phyloP scores from a whole-genome alignment of 2,113 vertebrate genomes.

The Vireo altiloquus region DNA sequence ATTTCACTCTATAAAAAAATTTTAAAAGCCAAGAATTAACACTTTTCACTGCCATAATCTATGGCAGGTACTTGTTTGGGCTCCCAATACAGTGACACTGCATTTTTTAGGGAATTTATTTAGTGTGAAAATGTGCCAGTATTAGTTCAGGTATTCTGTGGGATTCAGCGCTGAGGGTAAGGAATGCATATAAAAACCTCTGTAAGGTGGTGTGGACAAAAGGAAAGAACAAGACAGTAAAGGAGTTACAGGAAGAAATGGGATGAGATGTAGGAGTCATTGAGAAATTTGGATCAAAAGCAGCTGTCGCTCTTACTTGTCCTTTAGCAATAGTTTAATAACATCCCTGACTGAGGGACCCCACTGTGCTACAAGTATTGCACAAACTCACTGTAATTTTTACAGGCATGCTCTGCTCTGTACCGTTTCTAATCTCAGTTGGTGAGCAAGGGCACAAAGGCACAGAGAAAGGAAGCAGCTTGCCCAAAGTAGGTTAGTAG shows the following conservation, averaged over 20 bases:
- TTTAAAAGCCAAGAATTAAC: neutral
- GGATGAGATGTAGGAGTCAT: neutral
- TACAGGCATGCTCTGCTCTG: constrained; percentile 23
- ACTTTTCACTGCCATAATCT: neutral
- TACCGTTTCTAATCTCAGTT: constrained; percentile 4
- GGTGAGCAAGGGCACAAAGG: constrained; percentile 44
- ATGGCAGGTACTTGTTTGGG: neutral
- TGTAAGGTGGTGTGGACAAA: neutral
- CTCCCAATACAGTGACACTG: neutral
- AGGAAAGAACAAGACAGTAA: neutral
- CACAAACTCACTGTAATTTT: constrained; percentile 25
- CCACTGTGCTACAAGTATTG: constrained; percentile 20
- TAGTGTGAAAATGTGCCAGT: neutral
- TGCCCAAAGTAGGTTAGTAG: constrained; percentile 57
- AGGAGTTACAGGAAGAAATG: neutral
- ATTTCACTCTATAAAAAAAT: neutral
- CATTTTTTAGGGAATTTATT: neutral
- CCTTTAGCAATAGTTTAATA: constrained; percentile 8
- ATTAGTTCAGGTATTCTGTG: neutral
- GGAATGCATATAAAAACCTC: neutral
- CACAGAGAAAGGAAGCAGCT: constrained; percentile 42
- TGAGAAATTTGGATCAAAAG: neutral
- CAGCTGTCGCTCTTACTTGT: constrained; percentile 26
- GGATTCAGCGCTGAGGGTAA: neutral
- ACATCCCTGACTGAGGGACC: neutral